Evolutionary conservation across 2,888 invertebrate genomes (phyloP), one percentile per base, ranked within the genome.

Genomic region (Hydrotaea cyrtoneurina): DNA sequence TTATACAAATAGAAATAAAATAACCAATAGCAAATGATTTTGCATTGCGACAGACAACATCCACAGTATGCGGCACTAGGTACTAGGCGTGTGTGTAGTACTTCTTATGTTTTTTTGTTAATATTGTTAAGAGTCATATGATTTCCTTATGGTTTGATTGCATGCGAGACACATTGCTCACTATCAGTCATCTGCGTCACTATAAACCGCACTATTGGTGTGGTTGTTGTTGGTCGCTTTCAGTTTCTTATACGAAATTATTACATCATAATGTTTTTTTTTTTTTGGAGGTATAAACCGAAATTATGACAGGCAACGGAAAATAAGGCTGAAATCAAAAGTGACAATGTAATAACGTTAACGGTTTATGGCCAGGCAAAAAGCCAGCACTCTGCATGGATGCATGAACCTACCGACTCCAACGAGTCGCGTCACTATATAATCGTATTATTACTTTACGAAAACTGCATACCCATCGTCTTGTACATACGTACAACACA

Each of bases 181-280:
- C 59, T 31, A 73, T 66, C 79, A 82, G 76, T 77, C 85, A 82
- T 39, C 81, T 79, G 79, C 81, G 76, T 85, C 76, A 81, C 73
- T 43, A 84, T 26, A 75, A 59, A 71, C 15, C 23, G 39, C 15
- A 76, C 57, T 78, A 46, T 76, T 53, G 36, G 39, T 11, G 11
- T 39, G 39, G 17, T 31, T 31, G 4, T 43, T 69, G 2, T 7
- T 31, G 31, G 3, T 31, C 3, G 31, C 31, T 31, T 31, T 69
- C 31, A 31, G 31, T 19, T 39, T 64, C 64, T 75, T 62, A 53
- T 53, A 50, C 15, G 59, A 57, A 57, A 75, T 83, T 80, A 80
- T 80, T 73, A 39, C n/a, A 19, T 59, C 21, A 39, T 39, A 21
- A 1, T 53, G 19, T 57, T 57, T 31, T 31, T n/a, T n/a, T n/a